Base-by-base conservation (phyloP, 2,113 vertebrate species). In the Coptodon rendalli region DNA sequence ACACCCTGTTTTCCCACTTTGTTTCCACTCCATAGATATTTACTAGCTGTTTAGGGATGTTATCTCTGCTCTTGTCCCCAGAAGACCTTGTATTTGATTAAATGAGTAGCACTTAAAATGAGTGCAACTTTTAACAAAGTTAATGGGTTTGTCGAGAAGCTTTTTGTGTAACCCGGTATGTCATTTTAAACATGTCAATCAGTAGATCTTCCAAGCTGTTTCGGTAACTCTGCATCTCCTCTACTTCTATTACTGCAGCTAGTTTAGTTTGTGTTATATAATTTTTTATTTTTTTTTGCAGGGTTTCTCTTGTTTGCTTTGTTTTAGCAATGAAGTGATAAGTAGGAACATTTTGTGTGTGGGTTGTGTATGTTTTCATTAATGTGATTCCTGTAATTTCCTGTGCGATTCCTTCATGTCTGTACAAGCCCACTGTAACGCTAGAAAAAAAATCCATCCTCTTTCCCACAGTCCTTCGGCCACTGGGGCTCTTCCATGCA, bases 71-170 rank as follows among this genome's bases (percentile, higher is more conserved):
- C 89, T 92, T 50, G 12, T 87, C 87, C 92, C 91, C 94, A 91
- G 83, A 91, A 91, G 92, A 83, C 84, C 86, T 82, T 83, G 50
- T 54, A 89, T 94, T 93, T 91, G 87, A 96, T 96, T 95, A 95
- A 71, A 94, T 45, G 68, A 93, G 90, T 43, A 95, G 91, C 95
- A 95, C 95, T 96, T 92, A 95, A 92, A 73, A 81, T 52, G 93
- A 95, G 87, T 95, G 92, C 92, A 94, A 93, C 89, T 96, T 95
- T 94, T 89, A 92, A 92, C 92, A 93, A 94, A 92, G 86, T 90
- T 93, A 95, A 95, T 94, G 82, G 87, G 84, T 86, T 89, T 83
- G 43, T 81, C 13, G 59, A 86, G 86, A 92, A 85, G 84, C 59
- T 27, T 66, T 38, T 81, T 68, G 52, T 88, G 87, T 90, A 89